A percentile compares a stretch with the other conserved stretches of the same genome.
phyloP scores from a whole-genome alignment of 2,797 vertebrate genomes.

The Furcifer pardalis region DNA sequence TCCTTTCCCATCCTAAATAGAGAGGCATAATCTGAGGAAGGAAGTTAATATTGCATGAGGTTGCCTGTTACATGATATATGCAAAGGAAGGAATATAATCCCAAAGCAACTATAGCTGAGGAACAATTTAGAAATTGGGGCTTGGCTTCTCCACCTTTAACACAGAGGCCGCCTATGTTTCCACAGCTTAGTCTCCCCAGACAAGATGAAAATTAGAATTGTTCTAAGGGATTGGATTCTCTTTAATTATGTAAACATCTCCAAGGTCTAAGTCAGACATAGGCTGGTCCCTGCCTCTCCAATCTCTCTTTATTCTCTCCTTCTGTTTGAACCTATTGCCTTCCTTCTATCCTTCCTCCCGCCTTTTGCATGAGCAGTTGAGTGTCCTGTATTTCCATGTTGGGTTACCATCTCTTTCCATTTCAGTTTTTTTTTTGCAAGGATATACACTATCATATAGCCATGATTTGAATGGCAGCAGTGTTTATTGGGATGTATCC shows the following conservation, averaged over 20 bases:
- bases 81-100: not conserved
- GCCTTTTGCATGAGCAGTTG: not conserved
- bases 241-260: slow-evolving; percentile 70
- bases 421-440: not conserved
- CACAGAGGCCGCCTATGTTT: not conserved
- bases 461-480: not conserved
- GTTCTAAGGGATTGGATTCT: slow-evolving; percentile 55
- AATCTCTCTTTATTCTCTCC: not conserved
- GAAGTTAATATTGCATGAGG: not conserved
- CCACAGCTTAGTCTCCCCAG: not conserved
- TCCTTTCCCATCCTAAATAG: not conserved
- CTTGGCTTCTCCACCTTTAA: not conserved
- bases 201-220: slow-evolving; percentile 6
- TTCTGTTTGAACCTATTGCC: not conserved
- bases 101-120: not conserved
- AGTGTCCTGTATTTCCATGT: not conserved
- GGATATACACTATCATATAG: not conserved
- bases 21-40: not conserved
- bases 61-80: not conserved
- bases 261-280: slow-evolving; percentile 59
- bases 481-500: not conserved
- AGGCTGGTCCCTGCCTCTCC: fast-evolving
- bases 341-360: slow-evolving; percentile 1
- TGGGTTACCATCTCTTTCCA: not conserved
- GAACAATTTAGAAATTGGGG: not conserved